Conservation (phyloP, 2,888 invertebrate species). For the Zeuzera pyrina region DNA sequence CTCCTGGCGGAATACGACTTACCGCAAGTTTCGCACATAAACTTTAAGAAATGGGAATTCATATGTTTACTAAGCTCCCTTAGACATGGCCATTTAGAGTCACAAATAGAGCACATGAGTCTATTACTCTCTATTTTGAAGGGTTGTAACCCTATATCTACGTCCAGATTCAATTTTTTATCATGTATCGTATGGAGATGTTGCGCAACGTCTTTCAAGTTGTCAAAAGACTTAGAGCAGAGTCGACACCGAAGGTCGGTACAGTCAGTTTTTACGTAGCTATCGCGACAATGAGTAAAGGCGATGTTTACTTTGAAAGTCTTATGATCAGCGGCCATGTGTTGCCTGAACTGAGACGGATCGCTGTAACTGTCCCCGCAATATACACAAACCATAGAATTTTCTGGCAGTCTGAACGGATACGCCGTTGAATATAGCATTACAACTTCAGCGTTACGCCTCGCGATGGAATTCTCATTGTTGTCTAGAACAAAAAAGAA, state of each 20-base stretch:
- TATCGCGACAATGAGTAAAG: slow-evolving; percentile 42
- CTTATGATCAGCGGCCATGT: slow-evolving; percentile 25
- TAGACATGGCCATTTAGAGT: slow-evolving; percentile 27
- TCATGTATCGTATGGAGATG: slow-evolving; percentile 31
- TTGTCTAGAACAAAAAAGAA: slow-evolving; percentile 63
- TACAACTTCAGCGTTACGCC: slow-evolving; percentile 46
- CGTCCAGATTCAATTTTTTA: background rate
- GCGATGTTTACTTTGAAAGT: slow-evolving; percentile 31
- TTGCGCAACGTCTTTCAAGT: slow-evolving; percentile 21
- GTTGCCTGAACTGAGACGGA: slow-evolving; percentile 32
- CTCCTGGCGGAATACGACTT: slow-evolving; percentile 35
- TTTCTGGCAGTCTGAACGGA: slow-evolving; percentile 47
- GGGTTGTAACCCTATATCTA: slow-evolving; percentile 3
- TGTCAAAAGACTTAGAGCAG: slow-evolving; percentile 26
- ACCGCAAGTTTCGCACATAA: slow-evolving; percentile 45
- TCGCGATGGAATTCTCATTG: slow-evolving; percentile 36
- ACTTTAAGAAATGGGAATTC: slow-evolving; percentile 37
- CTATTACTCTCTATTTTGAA: slow-evolving; percentile 18
- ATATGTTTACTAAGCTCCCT: slow-evolving; percentile 39
- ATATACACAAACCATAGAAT: slow-evolving; percentile 43
- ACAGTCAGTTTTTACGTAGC: slow-evolving; percentile 37
- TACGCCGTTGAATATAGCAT: slow-evolving; percentile 45
- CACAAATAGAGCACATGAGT: slow-evolving; percentile 6
- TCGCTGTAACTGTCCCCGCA: slow-evolving; percentile 38
- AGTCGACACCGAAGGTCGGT: slow-evolving; percentile 38